Evolutionary conservation across 2,113 vertebrate species (phyloP).

Genomic region (Sciurus niger): DNA sequence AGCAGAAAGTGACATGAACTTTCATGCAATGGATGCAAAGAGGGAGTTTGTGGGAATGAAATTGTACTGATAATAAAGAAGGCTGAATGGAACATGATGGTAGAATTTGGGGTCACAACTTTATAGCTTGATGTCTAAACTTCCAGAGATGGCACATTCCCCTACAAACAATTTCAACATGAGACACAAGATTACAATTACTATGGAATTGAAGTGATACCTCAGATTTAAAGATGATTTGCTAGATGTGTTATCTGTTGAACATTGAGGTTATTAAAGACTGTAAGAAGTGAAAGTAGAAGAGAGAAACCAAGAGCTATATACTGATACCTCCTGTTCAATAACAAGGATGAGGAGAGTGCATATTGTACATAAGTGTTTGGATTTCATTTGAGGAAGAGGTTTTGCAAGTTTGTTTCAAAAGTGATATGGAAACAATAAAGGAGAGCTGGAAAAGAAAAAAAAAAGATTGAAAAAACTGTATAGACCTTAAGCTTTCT

Average conservation of each 20-base stretch:
- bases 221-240: not conserved
- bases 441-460: not conserved
- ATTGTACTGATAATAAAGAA: not conserved
- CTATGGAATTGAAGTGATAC: not conserved
- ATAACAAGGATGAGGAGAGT: not conserved
- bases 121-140: not conserved
- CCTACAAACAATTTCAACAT: not conserved
- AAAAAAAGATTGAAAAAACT: not conserved
- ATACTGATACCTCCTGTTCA: not conserved
- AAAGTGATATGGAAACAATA: not conserved
- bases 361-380: accelerated
- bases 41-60: not conserved
- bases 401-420: not conserved
- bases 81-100: not conserved
- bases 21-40: not conserved
- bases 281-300: not conserved
- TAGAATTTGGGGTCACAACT: not conserved
- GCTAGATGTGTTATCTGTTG: not conserved
- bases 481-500: not conserved
- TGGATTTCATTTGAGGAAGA: not conserved
- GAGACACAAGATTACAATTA: not conserved
- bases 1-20: not conserved
- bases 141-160: not conserved
- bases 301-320: not conserved
- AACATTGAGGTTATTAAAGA: not conserved